Evolutionary conservation across 30 jellyfish, hydroid and myxozoan genomes (phyloP).

Genomic region (Cassiopea xamachana): DNA sequence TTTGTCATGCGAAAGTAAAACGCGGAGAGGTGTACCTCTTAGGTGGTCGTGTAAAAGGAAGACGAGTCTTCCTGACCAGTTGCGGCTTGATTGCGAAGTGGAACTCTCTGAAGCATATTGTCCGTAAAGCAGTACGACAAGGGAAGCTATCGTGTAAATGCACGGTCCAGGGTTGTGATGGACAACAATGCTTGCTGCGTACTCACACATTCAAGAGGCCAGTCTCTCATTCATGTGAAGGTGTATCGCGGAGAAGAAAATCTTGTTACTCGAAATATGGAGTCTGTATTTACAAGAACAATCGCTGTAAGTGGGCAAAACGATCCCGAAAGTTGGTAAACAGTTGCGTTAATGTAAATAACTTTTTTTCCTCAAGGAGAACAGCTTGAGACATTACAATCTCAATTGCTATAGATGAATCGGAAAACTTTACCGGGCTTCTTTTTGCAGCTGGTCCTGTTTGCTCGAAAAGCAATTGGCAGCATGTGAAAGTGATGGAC

Average conservation of each 20-base stretch:
- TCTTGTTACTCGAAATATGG: constrained; percentile 75
- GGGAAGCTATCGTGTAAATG: constrained; percentile 80
- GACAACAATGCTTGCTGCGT: constrained; percentile 64
- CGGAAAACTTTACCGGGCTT: not conserved
- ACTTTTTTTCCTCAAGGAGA: constrained; percentile 15
- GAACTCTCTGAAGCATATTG: constrained; percentile 67
- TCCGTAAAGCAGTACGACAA: constrained; percentile 81
- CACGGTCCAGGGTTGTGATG: constrained; percentile 90
- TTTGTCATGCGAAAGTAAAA: constrained; percentile 84
- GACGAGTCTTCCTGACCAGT: constrained; percentile 84
- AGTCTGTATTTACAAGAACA: constrained; percentile 66
- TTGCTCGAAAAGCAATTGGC: too few species aligned
- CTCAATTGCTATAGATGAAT: not conserved
- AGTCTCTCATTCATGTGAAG: constrained; percentile 81
- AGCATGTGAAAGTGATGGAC: too few species aligned
- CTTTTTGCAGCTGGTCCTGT: not conserved
- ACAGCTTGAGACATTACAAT: not conserved
- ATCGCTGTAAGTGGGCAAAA: constrained; percentile 81
- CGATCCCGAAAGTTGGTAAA: constrained; percentile 53
- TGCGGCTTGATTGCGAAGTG: constrained; percentile 84
- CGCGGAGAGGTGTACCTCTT: constrained; percentile 65
- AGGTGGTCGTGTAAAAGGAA: constrained; percentile 90
- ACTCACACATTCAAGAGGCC: constrained; percentile 50
- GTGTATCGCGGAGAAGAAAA: constrained; percentile 38
- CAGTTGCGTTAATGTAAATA: constrained; percentile 44